Evolutionary conservation across 53 echinoderm and acorn worm species (phyloP).

Genomic region (Actinopyga echinites): DNA sequence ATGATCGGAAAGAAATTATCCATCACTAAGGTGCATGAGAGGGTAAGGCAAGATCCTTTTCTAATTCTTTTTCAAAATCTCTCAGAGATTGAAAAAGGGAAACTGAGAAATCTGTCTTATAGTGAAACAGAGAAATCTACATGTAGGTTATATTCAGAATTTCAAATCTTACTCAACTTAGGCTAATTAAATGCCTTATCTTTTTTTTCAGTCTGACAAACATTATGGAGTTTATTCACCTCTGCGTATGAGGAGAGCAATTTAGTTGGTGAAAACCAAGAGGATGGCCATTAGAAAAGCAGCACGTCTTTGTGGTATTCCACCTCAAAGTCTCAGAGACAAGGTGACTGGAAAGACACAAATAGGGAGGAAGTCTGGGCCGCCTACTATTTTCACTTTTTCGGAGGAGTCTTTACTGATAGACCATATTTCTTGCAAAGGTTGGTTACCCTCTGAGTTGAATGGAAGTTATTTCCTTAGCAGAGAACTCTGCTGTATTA

Average conservation of each 20-base stretch:
- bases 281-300: neutral
- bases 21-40: too few species aligned
- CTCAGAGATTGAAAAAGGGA: too few species aligned
- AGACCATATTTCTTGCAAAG: conserved; percentile 30
- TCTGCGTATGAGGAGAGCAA: neutral
- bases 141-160: too few species aligned
- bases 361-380: neutral
- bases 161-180: too few species aligned
- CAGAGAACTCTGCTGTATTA: neutral
- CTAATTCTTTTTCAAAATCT: too few species aligned
- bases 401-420: conserved; percentile 15
- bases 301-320: neutral
- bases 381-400: neutral
- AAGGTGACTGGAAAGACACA: neutral
- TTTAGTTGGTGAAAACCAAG: neutral
- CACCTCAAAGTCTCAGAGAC: neutral
- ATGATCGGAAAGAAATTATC: too few species aligned
- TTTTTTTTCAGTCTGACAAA: neutral
- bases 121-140: too few species aligned
- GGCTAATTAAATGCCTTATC: too few species aligned
- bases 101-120: too few species aligned
- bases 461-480: conserved; percentile 8
- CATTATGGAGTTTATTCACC: neutral
- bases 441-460: neutral
- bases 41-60: too few species aligned